These are phyloP conservation scores for Silurus asotus DNA, from an alignment of 2,113 vertebrate species.

Conservation along the genomic window DNA sequence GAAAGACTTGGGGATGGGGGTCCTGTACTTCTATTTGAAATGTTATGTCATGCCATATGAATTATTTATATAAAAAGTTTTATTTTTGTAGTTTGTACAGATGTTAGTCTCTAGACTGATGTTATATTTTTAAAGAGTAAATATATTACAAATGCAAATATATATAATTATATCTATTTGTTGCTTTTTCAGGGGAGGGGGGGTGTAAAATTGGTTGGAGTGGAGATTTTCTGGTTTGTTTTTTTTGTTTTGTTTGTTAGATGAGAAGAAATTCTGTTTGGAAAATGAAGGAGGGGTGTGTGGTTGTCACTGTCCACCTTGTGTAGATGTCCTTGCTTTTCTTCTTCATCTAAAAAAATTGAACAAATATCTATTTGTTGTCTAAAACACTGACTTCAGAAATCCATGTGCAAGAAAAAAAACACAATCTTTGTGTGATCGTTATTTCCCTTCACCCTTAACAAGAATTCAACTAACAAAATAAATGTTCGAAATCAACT, in stretches of 20 bases:
- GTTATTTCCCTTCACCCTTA: conserved; percentile 77
- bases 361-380: conserved; percentile 67
- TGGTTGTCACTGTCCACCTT: conserved; percentile 61
- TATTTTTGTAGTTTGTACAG: conserved; percentile 97
- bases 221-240: conserved; percentile 16
- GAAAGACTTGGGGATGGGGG: conserved; percentile 48
- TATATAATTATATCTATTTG: conserved; percentile 82
- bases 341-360: conserved; percentile 62
- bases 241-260: conserved; percentile 46
- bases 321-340: conserved; percentile 62
- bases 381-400: conserved; percentile 82
- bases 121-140: conserved; percentile 96
- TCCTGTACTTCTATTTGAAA: conserved; percentile 76
- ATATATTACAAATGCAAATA: conserved; percentile 84
- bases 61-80: conserved; percentile 92
- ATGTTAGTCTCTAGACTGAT: conserved; percentile 86
- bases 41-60: conserved; percentile 84
- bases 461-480: conserved; percentile 83
- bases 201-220: conserved; percentile 23
- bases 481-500: conserved; percentile 72
- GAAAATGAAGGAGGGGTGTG: conserved; percentile 72
- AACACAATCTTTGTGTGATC: conserved; percentile 68
- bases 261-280: conserved; percentile 58
- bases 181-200: conserved; percentile 57
- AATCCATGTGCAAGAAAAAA: conserved; percentile 74